phyloP scores from a whole-genome alignment of 2,888 invertebrate genomes.

The Acrobasis repandana region DNA sequence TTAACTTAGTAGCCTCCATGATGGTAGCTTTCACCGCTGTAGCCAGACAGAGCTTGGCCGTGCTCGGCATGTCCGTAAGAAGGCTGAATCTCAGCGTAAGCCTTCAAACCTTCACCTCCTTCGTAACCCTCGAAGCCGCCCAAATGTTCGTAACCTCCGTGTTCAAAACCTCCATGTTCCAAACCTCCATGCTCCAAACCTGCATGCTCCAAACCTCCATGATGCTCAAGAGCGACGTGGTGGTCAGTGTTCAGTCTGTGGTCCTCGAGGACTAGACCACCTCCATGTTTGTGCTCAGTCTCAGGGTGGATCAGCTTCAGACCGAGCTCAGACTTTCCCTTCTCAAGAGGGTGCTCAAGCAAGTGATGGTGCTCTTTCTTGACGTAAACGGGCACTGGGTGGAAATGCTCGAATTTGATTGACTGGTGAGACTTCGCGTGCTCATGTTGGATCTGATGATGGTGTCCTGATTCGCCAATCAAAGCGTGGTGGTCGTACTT shows the following conservation, averaged over 20 bases:
- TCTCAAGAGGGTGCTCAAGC: slow-evolving; percentile 85
- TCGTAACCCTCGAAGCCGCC: slow-evolving; percentile 56
- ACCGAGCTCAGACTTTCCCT: slow-evolving; percentile 84
- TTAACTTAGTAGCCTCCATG: slow-evolving; percentile 67
- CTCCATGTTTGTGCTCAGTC: slow-evolving; percentile 82
- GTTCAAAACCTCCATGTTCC: slow-evolving; percentile 51
- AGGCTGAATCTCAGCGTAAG: slow-evolving; percentile 60
- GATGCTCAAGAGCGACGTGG: slow-evolving; percentile 55
- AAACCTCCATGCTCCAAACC: slow-evolving; percentile 47
- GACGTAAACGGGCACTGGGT: slow-evolving; percentile 86
- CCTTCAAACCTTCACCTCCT: slow-evolving; percentile 65
- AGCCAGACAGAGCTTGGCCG: slow-evolving; percentile 53
- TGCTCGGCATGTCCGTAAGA: slow-evolving; percentile 62
- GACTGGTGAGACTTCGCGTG: slow-evolving; percentile 88
- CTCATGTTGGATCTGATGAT: slow-evolving; percentile 84
- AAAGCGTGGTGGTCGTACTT: slow-evolving; percentile 65
- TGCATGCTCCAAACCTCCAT: too few relatives aligned
- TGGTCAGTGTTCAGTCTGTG: slow-evolving; percentile 76
- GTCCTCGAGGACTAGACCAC: slow-evolving; percentile 84
- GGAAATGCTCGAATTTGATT: slow-evolving; percentile 87
- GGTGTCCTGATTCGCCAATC: slow-evolving; percentile 79
- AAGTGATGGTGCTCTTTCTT: slow-evolving; percentile 86
- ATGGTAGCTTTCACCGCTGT: slow-evolving; percentile 68
- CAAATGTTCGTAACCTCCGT: slow-evolving; percentile 48
- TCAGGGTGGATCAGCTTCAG: slow-evolving; percentile 85